Percentiles rank a stretch among this genome's conserved stretches.
Evolutionary conservation across 53 echinoderm and acorn worm species (phyloP).

Genomic region (Glandiceps talaboti): DNA sequence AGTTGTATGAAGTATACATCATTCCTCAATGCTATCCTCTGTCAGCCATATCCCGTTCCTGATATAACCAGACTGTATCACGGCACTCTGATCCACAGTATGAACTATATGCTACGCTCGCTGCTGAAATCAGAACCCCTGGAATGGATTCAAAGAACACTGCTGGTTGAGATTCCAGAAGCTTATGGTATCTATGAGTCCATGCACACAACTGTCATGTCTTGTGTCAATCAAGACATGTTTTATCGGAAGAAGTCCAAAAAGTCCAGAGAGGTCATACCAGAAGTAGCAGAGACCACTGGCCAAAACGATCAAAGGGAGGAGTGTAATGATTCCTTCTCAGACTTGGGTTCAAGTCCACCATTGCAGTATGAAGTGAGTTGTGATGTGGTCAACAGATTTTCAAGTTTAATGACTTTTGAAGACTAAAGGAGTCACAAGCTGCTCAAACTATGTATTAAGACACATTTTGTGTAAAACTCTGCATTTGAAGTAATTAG

Average conservation of each 20-base stretch:
- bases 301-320: no score
- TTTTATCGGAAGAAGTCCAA: not conserved
- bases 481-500: no score
- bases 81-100: conserved; percentile 12
- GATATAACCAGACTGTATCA: conserved; percentile 54
- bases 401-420: not conserved
- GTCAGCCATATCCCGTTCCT: conserved; percentile 23
- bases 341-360: not conserved
- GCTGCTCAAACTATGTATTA: no score
- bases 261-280: no score
- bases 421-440: no score
- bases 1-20: conserved; percentile 29
- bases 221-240: not conserved
- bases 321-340: no score
- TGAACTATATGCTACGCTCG: not conserved
- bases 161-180: not conserved
- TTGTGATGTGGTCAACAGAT: not conserved
- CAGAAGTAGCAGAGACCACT: not conserved
- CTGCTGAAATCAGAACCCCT: not conserved
- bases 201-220: not conserved
- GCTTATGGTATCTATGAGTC: not conserved
- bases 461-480: no score
- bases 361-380: not conserved
- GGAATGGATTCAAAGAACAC: not conserved
- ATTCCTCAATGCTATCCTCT: conserved; percentile 44